Conservation (phyloP, 2,113 vertebrate genomes). For the Neogale vison region DNA sequence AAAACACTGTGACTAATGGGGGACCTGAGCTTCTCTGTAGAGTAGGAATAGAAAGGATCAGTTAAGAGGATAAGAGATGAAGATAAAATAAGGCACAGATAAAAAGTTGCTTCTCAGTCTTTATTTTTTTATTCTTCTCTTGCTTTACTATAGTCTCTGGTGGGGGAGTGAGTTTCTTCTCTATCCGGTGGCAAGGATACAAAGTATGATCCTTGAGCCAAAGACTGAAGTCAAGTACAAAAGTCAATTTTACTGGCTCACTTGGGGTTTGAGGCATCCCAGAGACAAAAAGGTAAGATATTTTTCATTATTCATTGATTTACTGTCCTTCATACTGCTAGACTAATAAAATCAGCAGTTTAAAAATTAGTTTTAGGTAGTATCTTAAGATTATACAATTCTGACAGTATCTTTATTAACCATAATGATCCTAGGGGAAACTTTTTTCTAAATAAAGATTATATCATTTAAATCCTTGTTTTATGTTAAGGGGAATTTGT, state of each 20-base stretch:
- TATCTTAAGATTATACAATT: constrained; percentile 44
- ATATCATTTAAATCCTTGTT: constrained; percentile 57
- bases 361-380: constrained; percentile 37
- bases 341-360: constrained; percentile 41
- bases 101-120: background rate
- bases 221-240: background rate
- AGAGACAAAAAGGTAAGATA: constrained; percentile 2
- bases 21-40: background rate
- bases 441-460: constrained; percentile 59
- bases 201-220: background rate
- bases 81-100: background rate
- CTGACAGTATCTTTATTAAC: constrained; percentile 53
- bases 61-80: background rate
- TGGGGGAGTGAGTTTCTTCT: background rate
- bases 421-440: constrained; percentile 13
- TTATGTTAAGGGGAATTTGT: constrained; percentile 51
- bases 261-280: background rate
- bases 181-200: background rate
- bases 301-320: constrained; percentile 45
- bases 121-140: background rate
- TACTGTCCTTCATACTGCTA: constrained; percentile 19
- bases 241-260: background rate
- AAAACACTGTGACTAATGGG: background rate
- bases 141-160: background rate
- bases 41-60: background rate